Conservation (phyloP, 2,113 vertebrate species). For the Trinectes maculatus region DNA sequence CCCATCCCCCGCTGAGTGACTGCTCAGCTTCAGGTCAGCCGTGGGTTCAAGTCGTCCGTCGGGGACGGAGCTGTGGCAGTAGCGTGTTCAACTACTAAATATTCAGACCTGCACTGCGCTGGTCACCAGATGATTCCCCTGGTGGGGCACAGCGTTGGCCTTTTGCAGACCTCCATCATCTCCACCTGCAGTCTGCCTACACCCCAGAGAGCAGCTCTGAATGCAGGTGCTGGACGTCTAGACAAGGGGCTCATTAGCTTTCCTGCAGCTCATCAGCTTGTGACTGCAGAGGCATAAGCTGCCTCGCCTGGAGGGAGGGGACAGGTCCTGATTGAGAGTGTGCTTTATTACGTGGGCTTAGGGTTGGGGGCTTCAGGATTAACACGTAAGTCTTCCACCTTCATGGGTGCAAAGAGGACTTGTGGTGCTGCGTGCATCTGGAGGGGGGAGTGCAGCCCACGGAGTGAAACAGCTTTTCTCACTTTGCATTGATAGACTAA, state of each 20-base stretch:
- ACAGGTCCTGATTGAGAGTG: conserved; percentile 82
- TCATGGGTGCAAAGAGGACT: conserved; percentile 73
- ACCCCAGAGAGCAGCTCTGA: conserved; percentile 64
- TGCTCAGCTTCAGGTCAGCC: conserved; percentile 48
- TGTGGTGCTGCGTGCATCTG: conserved; percentile 66
- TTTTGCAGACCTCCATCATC: conserved; percentile 74
- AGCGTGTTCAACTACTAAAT: conserved; percentile 57
- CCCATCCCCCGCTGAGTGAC: conserved; percentile 35
- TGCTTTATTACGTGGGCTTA: conserved; percentile 83
- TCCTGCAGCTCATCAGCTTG: conserved; percentile 77
- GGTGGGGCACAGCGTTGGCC: conserved; percentile 63
- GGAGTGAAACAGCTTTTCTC: conserved; percentile 74
- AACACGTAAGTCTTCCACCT: conserved; percentile 81
- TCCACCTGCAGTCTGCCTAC: conserved; percentile 66
- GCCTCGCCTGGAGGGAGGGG: conserved; percentile 74
- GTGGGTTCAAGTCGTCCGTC: conserved; percentile 53
- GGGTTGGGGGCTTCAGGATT: conserved; percentile 72
- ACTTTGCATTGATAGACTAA: conserved; percentile 79
- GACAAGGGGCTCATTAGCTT: conserved; percentile 84
- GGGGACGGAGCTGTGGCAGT: conserved; percentile 16
- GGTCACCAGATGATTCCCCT: conserved; percentile 68
- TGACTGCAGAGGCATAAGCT: conserved; percentile 80
- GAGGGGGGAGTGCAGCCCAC: conserved; percentile 61
- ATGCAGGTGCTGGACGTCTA: conserved; percentile 81
- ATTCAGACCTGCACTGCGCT: conserved; percentile 58